phyloP scores from a whole-genome alignment of 30 jellyfish, hydroid and myxozoan species.

The Morbakka virulenta region DNA sequence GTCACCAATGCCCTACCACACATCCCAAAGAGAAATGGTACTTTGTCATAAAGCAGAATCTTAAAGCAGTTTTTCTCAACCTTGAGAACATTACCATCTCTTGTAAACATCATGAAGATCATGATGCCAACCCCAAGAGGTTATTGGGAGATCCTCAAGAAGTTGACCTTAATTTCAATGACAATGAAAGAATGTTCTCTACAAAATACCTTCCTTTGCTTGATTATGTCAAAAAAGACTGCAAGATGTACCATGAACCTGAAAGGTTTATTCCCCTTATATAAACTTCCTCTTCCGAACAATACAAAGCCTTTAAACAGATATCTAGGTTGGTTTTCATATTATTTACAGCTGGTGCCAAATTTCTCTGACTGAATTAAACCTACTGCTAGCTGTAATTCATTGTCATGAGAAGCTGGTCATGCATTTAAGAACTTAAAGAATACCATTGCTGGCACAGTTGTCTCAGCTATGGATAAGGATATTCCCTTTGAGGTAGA shows the following conservation, averaged over 20 bases:
- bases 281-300: constrained; percentile 31
- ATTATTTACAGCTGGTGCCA: constrained; percentile 23
- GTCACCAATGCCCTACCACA: constrained; percentile 58
- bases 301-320: constrained; percentile 1
- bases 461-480: constrained; percentile 39
- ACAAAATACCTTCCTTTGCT: neutral
- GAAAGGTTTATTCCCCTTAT: constrained; percentile 39
- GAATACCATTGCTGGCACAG: constrained; percentile 2
- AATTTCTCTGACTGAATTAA: constrained; percentile 30
- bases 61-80: constrained; percentile 35
- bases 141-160: constrained; percentile 26
- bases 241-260: constrained; percentile 21
- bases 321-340: constrained; percentile 32
- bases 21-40: constrained; percentile 32
- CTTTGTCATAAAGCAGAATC: constrained; percentile 11
- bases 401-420: neutral
- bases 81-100: constrained; percentile 46
- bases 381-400: neutral
- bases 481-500: no score
- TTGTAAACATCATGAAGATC: constrained; percentile 25
- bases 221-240: constrained; percentile 5
- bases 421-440: constrained; percentile 2
- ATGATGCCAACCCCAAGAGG: constrained; percentile 4
- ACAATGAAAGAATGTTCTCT: no score
- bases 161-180: no score